phyloP scores from a whole-genome alignment of 2,113 vertebrate species.

The Stictonetta naevosa region DNA sequence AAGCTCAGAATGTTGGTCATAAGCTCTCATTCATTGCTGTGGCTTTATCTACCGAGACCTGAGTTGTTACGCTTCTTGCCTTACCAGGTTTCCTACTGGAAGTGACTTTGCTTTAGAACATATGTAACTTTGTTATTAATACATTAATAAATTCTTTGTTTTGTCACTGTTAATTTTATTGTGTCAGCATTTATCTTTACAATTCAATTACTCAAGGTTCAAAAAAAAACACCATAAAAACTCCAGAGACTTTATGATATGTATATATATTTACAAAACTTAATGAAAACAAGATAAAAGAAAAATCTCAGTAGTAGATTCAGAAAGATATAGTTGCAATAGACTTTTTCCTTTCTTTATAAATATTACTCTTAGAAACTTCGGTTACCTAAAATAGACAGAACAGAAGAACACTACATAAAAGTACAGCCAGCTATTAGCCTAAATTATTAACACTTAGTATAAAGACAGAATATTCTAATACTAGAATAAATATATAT shows the following conservation, averaged over 20 bases:
- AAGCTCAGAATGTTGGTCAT: background rate
- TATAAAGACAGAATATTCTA: background rate
- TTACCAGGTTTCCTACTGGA: background rate
- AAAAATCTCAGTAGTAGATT: background rate
- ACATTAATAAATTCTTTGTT: background rate
- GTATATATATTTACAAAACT: background rate
- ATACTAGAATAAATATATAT: background rate
- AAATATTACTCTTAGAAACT: background rate
- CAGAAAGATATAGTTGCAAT: background rate
- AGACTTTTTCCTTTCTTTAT: background rate
- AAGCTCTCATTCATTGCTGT: background rate
- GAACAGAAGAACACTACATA: background rate
- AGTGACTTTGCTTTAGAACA: background rate
- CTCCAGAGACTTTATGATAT: background rate
- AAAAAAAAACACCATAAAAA: background rate
- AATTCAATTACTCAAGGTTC: background rate
- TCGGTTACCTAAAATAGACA: background rate
- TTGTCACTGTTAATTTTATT: background rate
- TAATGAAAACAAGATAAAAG: background rate
- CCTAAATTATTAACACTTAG: background rate
- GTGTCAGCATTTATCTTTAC: background rate
- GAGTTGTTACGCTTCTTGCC: background rate
- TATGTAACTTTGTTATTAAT: slow-evolving; percentile 18
- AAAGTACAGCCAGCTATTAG: background rate
- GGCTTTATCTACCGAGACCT: background rate